Conservation (phyloP, 2,888 invertebrate genomes). For the Perithous albicinctus region DNA sequence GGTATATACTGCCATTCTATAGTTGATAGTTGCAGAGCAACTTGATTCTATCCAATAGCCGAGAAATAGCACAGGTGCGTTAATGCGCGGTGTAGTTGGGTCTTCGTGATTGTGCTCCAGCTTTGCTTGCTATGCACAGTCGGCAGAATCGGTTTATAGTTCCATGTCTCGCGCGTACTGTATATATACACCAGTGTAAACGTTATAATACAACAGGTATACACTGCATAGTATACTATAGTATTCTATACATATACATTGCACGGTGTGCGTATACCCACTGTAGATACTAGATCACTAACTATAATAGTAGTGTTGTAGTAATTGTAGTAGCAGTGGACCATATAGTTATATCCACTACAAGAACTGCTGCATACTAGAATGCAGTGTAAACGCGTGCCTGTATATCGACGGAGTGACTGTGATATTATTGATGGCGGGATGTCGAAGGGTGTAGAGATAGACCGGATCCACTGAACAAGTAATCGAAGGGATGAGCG, state of each 20-base stretch:
- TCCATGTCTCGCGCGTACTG: background rate
- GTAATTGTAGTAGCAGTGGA: background rate
- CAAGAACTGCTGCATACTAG: slow-evolving; percentile 9
- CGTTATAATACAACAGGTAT: slow-evolving; percentile 31
- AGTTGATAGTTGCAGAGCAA: slow-evolving; percentile 47
- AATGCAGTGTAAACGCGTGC: background rate
- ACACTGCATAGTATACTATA: too few species aligned
- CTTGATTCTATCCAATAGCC: slow-evolving; percentile 53
- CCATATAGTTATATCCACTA: background rate
- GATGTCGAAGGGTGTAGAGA: background rate
- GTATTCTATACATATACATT: too few species aligned
- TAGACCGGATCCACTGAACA: background rate
- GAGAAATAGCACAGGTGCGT: slow-evolving; percentile 48
- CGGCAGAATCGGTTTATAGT: slow-evolving; percentile 42
- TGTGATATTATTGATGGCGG: background rate
- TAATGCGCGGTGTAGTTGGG: slow-evolving; percentile 14
- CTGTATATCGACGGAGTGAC: background rate
- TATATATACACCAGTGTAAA: background rate
- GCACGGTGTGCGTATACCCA: background rate
- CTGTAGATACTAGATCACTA: background rate
- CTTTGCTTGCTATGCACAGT: slow-evolving; percentile 26
- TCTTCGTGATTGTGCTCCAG: slow-evolving; percentile 32
- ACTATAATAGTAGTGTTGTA: background rate
- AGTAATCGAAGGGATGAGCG: slow-evolving; percentile 23
- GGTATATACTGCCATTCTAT: background rate